Base-by-base conservation (phyloP, 2,888 invertebrate genomes). In the Eupithecia subfuscata region DNA sequence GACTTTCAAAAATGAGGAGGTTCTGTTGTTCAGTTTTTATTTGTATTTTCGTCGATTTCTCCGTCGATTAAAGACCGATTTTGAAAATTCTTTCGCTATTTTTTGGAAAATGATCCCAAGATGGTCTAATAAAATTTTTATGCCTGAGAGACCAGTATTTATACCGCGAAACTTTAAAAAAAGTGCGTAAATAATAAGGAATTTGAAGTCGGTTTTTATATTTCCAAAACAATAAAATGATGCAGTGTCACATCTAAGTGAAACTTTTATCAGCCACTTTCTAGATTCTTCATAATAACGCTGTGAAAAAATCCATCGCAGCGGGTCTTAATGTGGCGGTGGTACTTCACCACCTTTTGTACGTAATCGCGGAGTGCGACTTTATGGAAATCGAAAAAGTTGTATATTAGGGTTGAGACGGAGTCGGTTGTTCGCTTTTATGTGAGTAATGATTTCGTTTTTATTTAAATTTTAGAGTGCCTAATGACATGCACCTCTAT, bases 251-350 rank as follows among this genome's bases (percentile, higher is more conserved):
- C n/a, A 75, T 75, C 75, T 68, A 71, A 4, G 14, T 6, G 34
- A 0, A 34, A 25, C 37, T 8, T 7, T 22, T 16, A 34, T 16
- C 45, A 67, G 90, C 89, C 79, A 56, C 83, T 82, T 63, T 64
- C 48, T 45, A 78, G 73, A 67, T 71, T 82, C 84, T 86, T 86
- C 85, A 88, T 88, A 87, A 89, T 88, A 89, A 87, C 81, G 83
- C 80, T 78, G 82, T 81, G 83, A 84, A 86, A 87, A 80, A 74
- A 74, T 77, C 75, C 69, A 75, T 68, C 56, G 70, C 70, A 45
- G n/a, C 84, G 85, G 84, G 83, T 82, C 78, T 79, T 85, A 85
- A 86, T 85, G 84, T 77, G 63, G 74, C 75, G 75, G 74, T 70
- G 77, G 75, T 76, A 77, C 81, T 81, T 73, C 80, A 77, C 81